phyloP scores from a whole-genome alignment of 2,888 invertebrate species.

The Alentia gelatinosa region DNA sequence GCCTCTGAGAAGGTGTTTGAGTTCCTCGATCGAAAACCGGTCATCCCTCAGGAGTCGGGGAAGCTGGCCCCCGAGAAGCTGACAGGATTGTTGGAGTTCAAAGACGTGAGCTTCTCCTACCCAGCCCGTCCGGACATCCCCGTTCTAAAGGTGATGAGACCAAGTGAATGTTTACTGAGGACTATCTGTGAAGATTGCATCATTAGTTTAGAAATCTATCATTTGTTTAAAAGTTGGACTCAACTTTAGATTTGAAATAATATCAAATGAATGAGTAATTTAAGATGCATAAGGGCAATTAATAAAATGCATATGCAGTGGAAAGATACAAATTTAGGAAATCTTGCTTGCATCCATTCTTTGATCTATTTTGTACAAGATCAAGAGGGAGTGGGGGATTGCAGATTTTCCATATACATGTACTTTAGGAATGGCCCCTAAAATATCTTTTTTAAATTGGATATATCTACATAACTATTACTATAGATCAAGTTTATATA shows the following conservation, averaged over 20 bases:
- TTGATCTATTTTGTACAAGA: too few relatives aligned
- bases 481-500: not conserved
- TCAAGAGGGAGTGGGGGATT: too few relatives aligned
- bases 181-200: not conserved
- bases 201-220: not conserved
- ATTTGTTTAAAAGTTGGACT: not conserved
- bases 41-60: conserved; percentile 67
- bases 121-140: conserved; percentile 89
- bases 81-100: conserved; percentile 86
- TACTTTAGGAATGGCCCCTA: not conserved
- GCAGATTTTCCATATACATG: not conserved
- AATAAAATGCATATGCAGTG: too few relatives aligned
- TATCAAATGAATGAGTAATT: not conserved
- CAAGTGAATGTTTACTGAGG: not conserved
- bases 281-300: not conserved
- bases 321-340: too few relatives aligned
- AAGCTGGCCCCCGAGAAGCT: conserved; percentile 65
- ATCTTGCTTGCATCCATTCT: too few relatives aligned
- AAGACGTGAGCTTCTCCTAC: conserved; percentile 89
- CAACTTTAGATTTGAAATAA: not conserved
- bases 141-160: conserved; percentile 84
- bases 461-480: not conserved
- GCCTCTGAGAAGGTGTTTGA: conserved; percentile 80
- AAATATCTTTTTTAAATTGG: not conserved
- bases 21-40: conserved; percentile 79